phyloP scores from a whole-genome alignment of 2,113 vertebrate species.

The Danionella cerebrum region DNA sequence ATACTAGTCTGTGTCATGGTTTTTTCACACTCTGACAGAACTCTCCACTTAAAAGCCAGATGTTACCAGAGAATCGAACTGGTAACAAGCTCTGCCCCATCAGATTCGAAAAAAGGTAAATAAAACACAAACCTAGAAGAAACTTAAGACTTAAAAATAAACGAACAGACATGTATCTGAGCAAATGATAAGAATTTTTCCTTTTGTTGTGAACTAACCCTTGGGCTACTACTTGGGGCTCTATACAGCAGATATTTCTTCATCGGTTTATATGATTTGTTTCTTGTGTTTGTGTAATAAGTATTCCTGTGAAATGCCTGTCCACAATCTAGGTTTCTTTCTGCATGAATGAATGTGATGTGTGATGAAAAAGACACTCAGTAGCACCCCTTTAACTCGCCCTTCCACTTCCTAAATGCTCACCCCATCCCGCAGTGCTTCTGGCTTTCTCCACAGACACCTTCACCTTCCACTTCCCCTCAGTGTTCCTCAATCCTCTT shows the following conservation, averaged over 20 bases:
- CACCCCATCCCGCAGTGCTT: constrained; percentile 74
- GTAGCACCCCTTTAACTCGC: constrained; percentile 72
- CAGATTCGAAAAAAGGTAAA: too few relatives aligned
- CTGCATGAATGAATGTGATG: constrained; percentile 99
- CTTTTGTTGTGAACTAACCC: too few relatives aligned
- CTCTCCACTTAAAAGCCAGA: too few relatives aligned
- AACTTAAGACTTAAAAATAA: too few relatives aligned
- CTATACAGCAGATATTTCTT: constrained; percentile 53
- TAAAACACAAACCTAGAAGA: too few relatives aligned
- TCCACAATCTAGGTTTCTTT: constrained; percentile 80
- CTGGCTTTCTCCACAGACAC: constrained; percentile 81
- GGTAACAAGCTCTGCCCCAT: too few relatives aligned
- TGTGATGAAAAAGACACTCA: constrained; percentile 75
- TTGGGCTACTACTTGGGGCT: background rate
- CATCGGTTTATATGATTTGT: constrained; percentile 54
- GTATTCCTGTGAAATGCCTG: constrained; percentile 98
- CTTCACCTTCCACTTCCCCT: constrained; percentile 43
- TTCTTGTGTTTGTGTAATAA: constrained; percentile 61
- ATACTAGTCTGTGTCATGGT: too few relatives aligned
- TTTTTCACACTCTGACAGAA: too few relatives aligned
- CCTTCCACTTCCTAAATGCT: constrained; percentile 59
- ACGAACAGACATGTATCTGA: constrained; percentile 15
- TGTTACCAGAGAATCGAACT: too few relatives aligned
- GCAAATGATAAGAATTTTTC: too few relatives aligned
- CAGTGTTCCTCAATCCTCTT: constrained; percentile 69